Evolutionary conservation across 1,140 invertebrate genomes (phyloP).

Genomic region (Papilio xuthus): DNA sequence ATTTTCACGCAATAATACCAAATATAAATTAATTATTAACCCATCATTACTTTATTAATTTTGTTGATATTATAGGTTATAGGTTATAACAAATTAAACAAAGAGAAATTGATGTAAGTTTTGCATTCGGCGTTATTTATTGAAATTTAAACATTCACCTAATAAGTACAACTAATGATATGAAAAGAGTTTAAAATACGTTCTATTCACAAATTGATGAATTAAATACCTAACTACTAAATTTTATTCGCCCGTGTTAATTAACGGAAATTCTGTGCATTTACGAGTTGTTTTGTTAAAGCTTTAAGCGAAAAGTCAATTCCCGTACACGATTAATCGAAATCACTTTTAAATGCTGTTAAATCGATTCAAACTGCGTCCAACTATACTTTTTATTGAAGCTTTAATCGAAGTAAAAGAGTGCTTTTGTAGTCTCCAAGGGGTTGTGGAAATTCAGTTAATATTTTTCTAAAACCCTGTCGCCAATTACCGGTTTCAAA

Average conservation of each 20-base stretch:
- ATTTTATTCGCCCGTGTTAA: neutral
- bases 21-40: neutral
- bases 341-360: conserved; percentile 28
- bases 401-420: conserved; percentile 22
- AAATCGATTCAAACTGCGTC: conserved; percentile 20
- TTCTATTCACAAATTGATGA: neutral
- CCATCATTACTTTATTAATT: neutral
- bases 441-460: conserved; percentile 29
- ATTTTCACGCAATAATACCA: conserved; percentile 7
- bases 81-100: too few species aligned
- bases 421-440: conserved; percentile 34
- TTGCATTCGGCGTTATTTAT: too few species aligned
- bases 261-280: neutral
- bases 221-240: neutral
- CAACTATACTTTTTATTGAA: conserved; percentile 3
- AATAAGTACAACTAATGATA: too few species aligned
- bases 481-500: conserved; percentile 48
- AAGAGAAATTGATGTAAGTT: too few species aligned
- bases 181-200: neutral
- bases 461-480: conserved; percentile 43
- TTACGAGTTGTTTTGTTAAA: conserved; percentile 18
- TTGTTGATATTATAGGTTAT: neutral
- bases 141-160: too few species aligned
- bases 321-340: conserved; percentile 19
- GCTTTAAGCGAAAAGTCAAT: neutral